These are phyloP conservation scores for Scrobipalpa atriplicella DNA, from an alignment of 2,888 invertebrate genomes.

Conservation along the genomic window DNA sequence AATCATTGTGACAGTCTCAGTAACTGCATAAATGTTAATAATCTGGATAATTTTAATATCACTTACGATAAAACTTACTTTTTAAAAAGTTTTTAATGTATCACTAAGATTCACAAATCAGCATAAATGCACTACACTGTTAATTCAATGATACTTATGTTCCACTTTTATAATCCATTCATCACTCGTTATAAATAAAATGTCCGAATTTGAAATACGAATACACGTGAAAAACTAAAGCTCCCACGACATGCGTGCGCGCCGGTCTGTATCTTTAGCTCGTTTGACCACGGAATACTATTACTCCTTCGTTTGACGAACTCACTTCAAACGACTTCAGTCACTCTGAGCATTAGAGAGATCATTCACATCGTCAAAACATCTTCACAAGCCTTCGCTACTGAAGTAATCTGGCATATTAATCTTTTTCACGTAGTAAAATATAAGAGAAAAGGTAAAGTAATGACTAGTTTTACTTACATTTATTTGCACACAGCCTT, in stretches of 20 bases:
- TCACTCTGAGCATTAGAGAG: too few species aligned
- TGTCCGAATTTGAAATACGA: neutral
- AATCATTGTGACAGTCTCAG: too few species aligned
- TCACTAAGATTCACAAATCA: neutral
- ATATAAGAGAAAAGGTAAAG: too few species aligned
- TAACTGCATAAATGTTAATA: too few species aligned
- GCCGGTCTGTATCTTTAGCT: slow-evolving; percentile 18
- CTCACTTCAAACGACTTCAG: neutral
- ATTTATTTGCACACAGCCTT: neutral
- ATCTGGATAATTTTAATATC: neutral
- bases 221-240: slow-evolving; percentile 11
- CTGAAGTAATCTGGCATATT: too few species aligned
- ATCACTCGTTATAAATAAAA: neutral
- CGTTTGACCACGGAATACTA: too few species aligned
- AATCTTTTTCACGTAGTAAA: too few species aligned
- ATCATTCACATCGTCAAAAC: too few species aligned
- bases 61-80: neutral
- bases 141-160: neutral
- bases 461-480: too few species aligned
- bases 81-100: neutral
- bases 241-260: slow-evolving; percentile 19
- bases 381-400: too few species aligned
- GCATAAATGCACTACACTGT: neutral
- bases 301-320: neutral
- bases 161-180: neutral